Evolutionary conservation across 2,888 invertebrate genomes (phyloP).

Genomic region (Nebria salina): DNA sequence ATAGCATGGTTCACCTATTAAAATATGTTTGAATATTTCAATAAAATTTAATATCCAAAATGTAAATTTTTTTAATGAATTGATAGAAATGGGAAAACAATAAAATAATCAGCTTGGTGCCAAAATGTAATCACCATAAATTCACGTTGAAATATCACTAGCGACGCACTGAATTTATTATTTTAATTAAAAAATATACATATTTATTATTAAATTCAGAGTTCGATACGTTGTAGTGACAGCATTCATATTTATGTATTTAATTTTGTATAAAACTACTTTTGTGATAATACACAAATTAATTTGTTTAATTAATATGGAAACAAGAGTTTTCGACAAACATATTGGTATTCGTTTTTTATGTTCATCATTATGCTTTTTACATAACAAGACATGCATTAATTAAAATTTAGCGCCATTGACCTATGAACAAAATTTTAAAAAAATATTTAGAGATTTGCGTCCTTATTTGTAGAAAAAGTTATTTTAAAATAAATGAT

Average conservation of each 20-base stretch:
- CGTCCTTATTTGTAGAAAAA: too few species aligned
- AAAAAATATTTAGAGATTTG: too few species aligned
- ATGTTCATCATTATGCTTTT: not conserved
- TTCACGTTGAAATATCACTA: not conserved
- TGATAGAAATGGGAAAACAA: not conserved
- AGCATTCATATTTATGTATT: not conserved
- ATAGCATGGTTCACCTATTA: too few species aligned
- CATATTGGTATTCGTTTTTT: not conserved
- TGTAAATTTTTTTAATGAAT: not conserved
- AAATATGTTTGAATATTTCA: too few species aligned
- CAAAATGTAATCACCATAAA: conserved; percentile 1
- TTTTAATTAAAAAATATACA: not conserved
- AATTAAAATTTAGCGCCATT: not conserved
- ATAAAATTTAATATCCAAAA: not conserved
- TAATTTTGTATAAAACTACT: not conserved
- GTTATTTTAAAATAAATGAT: too few species aligned
- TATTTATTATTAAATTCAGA: not conserved
- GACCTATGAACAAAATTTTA: not conserved
- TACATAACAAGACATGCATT: not conserved
- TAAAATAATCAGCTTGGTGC: conserved; percentile 1
- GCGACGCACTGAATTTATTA: not conserved
- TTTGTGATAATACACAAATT: not conserved
- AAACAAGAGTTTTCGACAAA: not conserved
- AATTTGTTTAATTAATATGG: not conserved
- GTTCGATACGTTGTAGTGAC: not conserved